These are phyloP conservation scores for Bos indicus DNA, from an alignment of 2,113 vertebrate species.

Conservation along the genomic window DNA sequence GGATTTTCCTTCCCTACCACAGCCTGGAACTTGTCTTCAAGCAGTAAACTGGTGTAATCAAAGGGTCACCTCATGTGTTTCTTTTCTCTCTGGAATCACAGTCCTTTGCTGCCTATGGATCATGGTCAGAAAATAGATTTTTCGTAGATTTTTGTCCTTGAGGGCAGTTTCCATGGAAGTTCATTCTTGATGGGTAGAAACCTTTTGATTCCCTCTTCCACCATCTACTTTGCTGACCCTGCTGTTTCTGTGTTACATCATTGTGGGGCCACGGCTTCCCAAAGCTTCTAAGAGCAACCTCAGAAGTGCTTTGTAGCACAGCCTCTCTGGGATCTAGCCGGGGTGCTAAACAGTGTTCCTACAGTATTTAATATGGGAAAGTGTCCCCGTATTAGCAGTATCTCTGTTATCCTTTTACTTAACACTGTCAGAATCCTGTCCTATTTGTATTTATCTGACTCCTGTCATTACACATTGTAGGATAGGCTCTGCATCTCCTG, in stretches of 20 bases:
- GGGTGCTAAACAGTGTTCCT: rapidly evolving
- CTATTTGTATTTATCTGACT: rapidly evolving
- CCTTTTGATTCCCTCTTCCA: not conserved
- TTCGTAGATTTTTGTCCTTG: not conserved
- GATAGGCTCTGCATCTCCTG: no score
- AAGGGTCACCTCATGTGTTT: not conserved
- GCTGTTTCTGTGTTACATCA: not conserved
- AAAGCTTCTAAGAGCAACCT: not conserved
- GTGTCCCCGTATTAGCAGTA: no score
- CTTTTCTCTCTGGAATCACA: not conserved
- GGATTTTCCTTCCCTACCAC: not conserved
- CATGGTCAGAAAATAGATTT: not conserved
- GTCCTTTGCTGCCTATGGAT: not conserved
- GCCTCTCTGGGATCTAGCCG: not conserved
- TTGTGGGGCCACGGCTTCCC: not conserved
- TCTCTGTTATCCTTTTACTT: not conserved
- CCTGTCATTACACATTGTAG: not conserved
- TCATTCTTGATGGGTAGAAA: rapidly evolving
- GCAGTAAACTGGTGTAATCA: not conserved
- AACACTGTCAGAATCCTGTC: not conserved
- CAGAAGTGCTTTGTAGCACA: not conserved
- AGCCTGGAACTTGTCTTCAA: not conserved
- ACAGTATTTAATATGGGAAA: not conserved
- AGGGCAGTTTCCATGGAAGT: not conserved
- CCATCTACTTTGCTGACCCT: not conserved